These are phyloP conservation scores for Drosophila kepulauana DNA, from an alignment of 1,140 invertebrate species.

Conservation along the genomic window DNA sequence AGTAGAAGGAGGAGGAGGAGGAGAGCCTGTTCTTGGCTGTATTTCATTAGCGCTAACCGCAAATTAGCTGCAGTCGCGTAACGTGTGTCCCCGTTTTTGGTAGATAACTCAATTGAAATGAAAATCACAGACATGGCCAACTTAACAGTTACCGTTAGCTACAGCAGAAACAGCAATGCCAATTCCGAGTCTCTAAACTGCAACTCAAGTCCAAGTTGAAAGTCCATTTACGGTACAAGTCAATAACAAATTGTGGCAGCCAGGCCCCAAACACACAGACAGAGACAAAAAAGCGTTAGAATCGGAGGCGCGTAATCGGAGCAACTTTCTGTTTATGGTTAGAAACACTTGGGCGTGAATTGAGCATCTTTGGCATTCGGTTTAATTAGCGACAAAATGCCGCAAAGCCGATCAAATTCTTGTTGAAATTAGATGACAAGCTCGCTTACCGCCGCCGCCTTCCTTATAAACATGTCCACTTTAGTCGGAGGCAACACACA, in stretches of 20 bases:
- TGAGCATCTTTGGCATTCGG: conserved; percentile 80
- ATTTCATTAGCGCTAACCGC: conserved; percentile 71
- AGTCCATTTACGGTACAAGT: conserved; percentile 55
- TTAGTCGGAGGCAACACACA: conserved; percentile 29
- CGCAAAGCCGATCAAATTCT: conserved; percentile 59
- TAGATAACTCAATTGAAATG: conserved; percentile 82
- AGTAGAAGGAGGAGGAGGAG: not conserved
- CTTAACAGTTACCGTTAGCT: conserved; percentile 58
- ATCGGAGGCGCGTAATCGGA: conserved; percentile 63
- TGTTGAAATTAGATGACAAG: conserved; percentile 53
- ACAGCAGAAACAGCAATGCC: conserved; percentile 1
- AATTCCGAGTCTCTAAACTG: conserved; percentile 20
- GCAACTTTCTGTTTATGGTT: conserved; percentile 68
- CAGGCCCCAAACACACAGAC: conserved; percentile 44
- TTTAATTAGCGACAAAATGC: conserved; percentile 75
- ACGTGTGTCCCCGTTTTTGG: conserved; percentile 40
- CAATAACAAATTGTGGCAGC: conserved; percentile 67
- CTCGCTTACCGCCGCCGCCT: conserved; percentile 8
- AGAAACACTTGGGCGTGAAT: conserved; percentile 81
- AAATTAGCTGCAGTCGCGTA: conserved; percentile 58
- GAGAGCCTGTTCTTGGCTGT: conserved; percentile 19
- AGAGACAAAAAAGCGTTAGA: conserved; percentile 58
- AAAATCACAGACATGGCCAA: conserved; percentile 65
- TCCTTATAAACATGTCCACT: conserved; percentile 43
- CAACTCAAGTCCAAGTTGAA: conserved; percentile 20